These are phyloP conservation scores for Rhadina sibilatrix DNA, from an alignment of 2,113 vertebrate genomes.

Conservation along the genomic window DNA sequence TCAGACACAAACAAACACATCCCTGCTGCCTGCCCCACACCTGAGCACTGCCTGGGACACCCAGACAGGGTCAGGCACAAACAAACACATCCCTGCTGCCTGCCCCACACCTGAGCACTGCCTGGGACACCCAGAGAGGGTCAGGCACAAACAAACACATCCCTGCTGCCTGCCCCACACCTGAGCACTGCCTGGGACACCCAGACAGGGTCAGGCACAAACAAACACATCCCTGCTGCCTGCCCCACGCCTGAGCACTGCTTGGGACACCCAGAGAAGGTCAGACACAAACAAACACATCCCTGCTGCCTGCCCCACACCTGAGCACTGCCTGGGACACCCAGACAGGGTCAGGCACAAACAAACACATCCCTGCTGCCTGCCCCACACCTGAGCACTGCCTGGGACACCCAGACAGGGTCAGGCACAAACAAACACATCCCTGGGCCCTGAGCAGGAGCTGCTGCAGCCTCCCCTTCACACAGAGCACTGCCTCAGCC, in stretches of 20 bases:
- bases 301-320: too few relatives aligned
- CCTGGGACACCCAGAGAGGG: background rate
- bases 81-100: background rate
- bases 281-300: too few relatives aligned
- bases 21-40: background rate
- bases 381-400: too few relatives aligned
- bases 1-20: too few relatives aligned
- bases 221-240: background rate
- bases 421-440: background rate
- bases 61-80: too few relatives aligned
- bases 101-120: background rate
- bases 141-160: too few relatives aligned
- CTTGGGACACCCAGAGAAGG: background rate
- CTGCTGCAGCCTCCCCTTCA: background rate
- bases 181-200: background rate
- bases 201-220: too few relatives aligned
- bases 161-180: background rate
- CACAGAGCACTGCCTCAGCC: background rate
- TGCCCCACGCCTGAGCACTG: background rate
- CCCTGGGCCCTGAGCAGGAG: accelerated
- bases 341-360: too few relatives aligned
- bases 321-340: background rate
- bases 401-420: background rate
- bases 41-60: accelerated
- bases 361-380: too few relatives aligned